Percentiles rank a stretch among this genome's conserved stretches.
phyloP scores from a whole-genome alignment of 2,888 invertebrate species.

The Zygaena filipendulae region DNA sequence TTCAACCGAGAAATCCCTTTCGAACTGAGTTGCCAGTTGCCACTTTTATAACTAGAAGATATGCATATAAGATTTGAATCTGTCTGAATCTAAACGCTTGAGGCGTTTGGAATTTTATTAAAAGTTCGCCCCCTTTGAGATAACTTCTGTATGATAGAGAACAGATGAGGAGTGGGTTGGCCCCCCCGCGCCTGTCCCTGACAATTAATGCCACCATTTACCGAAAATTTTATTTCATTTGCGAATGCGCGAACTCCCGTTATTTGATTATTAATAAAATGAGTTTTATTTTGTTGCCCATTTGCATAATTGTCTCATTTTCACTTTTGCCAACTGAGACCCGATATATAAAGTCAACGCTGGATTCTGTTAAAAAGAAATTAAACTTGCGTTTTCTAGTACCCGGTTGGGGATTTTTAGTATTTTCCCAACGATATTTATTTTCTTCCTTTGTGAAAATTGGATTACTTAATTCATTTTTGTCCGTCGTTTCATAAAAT shows the following conservation, averaged over 20 bases:
- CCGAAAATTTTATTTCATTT: constrained; percentile 59
- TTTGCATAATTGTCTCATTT: constrained; percentile 65
- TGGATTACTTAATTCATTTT: too few species aligned
- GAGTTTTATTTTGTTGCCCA: constrained; percentile 61
- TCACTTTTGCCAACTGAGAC: constrained; percentile 42
- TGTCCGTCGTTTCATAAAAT: too few species aligned
- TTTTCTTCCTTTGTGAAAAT: constrained; percentile 6
- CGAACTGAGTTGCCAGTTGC: constrained; percentile 35
- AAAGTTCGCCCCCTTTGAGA: constrained; percentile 63
- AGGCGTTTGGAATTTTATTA: constrained; percentile 62
- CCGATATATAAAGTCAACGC: constrained; percentile 42
- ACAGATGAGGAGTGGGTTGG: constrained; percentile 27
- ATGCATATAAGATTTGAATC: constrained; percentile 43
- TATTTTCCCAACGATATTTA: constrained; percentile 8
- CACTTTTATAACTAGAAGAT: constrained; percentile 36
- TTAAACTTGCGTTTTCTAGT: constrained; percentile 40
- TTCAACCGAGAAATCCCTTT: constrained; percentile 30
- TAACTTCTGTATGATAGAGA: constrained; percentile 61
- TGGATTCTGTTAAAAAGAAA: constrained; percentile 46
- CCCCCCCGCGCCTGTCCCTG: constrained; percentile 21
- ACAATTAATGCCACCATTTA: constrained; percentile 62
- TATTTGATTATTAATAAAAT: constrained; percentile 65
- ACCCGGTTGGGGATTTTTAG: constrained; percentile 18
- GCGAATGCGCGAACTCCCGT: constrained; percentile 52
- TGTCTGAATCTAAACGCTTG: constrained; percentile 46